Evolutionary conservation across 2,113 vertebrate genomes (phyloP), one percentile per base, ranked within the genome.

Genomic region (Notiomystis cincta): DNA sequence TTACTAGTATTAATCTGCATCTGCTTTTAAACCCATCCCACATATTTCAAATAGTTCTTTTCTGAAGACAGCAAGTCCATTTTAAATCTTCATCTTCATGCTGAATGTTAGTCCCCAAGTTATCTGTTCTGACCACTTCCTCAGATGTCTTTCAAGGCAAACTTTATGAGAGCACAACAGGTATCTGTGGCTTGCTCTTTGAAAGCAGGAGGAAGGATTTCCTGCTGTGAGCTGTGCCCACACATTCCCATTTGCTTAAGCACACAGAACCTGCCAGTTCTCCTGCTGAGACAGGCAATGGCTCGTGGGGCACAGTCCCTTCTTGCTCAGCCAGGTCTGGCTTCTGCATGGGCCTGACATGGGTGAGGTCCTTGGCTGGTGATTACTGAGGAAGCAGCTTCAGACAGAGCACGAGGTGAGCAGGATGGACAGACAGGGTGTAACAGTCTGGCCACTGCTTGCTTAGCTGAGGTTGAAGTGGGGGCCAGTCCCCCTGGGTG

Each of bases 91-190:
- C 15, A 42, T 72, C 38, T 50, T 42, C 62, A 47, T 28, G 86
- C 73, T 94, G 96, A 97, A 90, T 50, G 66, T 95, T 94, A 95
- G 90, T 58, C 30, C 19, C 14, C 76, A 95, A 91, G 89, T 89
- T 97, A 91, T 95, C 78, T 50, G 5, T n/a, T 53, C 48, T 20
- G 64, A 72, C 31, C 71, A 50, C 7, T 54, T 93, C 82, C 85
- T 82, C 92, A 91, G 35, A 50, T 42, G 30, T 47, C 86, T 87
- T 91, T 96, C 92, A 94, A 94, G 83, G 87, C 12, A 62, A 95
- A 75, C 73, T 97, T 97, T 93, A 81, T 47, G 15, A 23, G 30
- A 50, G n/a, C 71, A 40, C 15, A 37, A 20, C 13, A 45, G 2
- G 1, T 54, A 69, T 57, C 51, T 21, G 35, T 42, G 82, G 44